Evolutionary conservation across 1,140 invertebrate genomes (phyloP).

Genomic region (Drosophila rhopaloa): DNA sequence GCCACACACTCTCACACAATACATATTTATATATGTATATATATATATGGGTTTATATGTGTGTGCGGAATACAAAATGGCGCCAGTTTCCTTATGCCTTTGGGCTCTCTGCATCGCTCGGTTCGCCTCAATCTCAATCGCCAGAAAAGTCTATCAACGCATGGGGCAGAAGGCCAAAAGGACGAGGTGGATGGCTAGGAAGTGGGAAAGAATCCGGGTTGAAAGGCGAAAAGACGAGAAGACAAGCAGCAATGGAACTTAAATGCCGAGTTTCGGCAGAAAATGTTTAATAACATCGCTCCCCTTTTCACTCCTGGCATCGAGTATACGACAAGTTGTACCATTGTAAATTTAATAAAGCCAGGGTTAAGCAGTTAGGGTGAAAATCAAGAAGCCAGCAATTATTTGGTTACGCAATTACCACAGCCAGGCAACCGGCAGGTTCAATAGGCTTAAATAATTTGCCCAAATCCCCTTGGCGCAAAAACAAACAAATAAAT

Average conservation of each 20-base stretch:
- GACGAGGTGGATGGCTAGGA: no score
- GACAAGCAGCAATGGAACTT: conserved; percentile 16
- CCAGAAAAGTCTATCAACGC: conserved; percentile 63
- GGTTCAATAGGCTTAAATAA: conserved; percentile 58
- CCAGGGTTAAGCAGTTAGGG: conserved; percentile 19
- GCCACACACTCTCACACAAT: conserved; percentile 52
- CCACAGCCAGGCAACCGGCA: conserved; percentile 51
- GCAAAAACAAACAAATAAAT: conserved; percentile 80
- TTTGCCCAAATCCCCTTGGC: conserved; percentile 49
- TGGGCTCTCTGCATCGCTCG: conserved; percentile 39
- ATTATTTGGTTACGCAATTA: conserved; percentile 77
- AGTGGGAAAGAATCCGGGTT: conserved; percentile 31
- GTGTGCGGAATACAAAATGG: conserved; percentile 78
- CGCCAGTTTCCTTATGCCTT: conserved; percentile 56
- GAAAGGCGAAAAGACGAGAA: conserved; percentile 9
- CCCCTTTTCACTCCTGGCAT: neutral
- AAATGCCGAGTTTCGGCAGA: conserved; percentile 8
- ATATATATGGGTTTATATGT: conserved; percentile 14
- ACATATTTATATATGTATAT: conserved; percentile 7
- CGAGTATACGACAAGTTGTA: conserved; percentile 49
- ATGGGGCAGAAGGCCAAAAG: conserved; percentile 42
- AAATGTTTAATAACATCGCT: conserved; percentile 42
- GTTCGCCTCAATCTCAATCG: conserved; percentile 63
- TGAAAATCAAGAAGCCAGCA: conserved; percentile 63
- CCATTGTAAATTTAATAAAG: conserved; percentile 72